These are phyloP conservation scores for Actinernus sp. DNA, from an alignment of 92 coral and sea anemone genomes.

Conservation along the genomic window DNA sequence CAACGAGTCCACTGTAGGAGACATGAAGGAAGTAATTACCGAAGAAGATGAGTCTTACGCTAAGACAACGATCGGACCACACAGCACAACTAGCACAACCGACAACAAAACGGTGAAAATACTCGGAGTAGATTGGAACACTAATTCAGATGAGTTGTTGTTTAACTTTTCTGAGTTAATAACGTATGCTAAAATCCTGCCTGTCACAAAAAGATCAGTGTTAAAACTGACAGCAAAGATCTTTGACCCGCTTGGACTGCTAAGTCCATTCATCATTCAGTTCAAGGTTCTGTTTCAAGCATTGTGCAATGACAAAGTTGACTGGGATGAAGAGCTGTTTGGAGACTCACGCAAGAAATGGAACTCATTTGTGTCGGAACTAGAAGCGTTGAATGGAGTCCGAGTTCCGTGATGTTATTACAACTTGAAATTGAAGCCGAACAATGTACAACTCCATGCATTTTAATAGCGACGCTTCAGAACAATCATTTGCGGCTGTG, in stretches of 20 bases:
- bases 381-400: neutral
- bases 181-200: constrained; percentile 6
- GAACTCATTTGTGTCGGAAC: neutral
- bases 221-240: constrained; percentile 20
- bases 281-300: constrained; percentile 26
- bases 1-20: too few relatives aligned
- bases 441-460: constrained; percentile 35
- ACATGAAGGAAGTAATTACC: too few relatives aligned
- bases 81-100: constrained; percentile 9
- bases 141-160: neutral
- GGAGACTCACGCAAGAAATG: neutral
- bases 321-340: neutral
- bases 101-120: constrained; percentile 25
- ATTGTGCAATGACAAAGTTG: neutral
- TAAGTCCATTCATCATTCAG: constrained; percentile 16
- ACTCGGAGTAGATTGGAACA: constrained; percentile 1
- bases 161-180: constrained; percentile 18
- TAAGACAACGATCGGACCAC: neutral
- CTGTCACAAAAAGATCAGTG: constrained; percentile 21
- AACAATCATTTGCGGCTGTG: constrained; percentile 44
- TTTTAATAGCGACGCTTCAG: constrained; percentile 53
- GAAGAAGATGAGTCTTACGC: neutral
- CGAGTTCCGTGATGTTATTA: neutral
- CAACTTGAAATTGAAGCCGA: neutral
- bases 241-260: constrained; percentile 26